Evolutionary conservation across 2,888 invertebrate species (phyloP), one percentile per base, ranked within the genome.

Genomic region (Platycheirus rosarum): DNA sequence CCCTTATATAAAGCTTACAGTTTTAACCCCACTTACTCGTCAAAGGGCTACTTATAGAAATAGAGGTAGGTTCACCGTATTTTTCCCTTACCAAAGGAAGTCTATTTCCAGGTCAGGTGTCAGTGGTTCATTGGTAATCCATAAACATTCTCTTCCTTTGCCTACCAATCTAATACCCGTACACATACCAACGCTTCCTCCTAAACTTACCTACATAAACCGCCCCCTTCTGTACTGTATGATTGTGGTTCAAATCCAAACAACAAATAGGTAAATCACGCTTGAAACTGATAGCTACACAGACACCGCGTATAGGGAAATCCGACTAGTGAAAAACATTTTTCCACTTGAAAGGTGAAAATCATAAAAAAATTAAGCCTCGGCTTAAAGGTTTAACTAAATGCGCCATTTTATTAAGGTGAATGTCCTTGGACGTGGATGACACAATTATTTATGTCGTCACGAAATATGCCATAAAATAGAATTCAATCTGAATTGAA

Each of bases 101-200:
- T 57, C 32, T 46, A 35, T 75, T 68, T 60, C 51, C 60, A 75
- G 74, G 73, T 78, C 73, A 73, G 73, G 66, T 66, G 71, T 63
- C 55, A 66, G 65, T 46, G 37, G 37, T 48, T 32, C 40, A 65
- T 26, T 26, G 37, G 55, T 55, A 55, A 55, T 55, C 69, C 62
- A 63, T 76, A 77, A 77, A 57, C 44, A 55, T 48, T 14, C 29
- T 55, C 26, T 42, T 65, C 20, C 26, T 49, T 44, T 13, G 16
- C 6, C 29, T 46, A 32, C 63, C 48, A 57, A 57, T 63, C 44
- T 23, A 13, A 37, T 18, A 49, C 63, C 71, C 35, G 16, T 44
- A 57, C 26, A 46, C 13, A 29, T 48, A 48, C 26, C 6, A 26
- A 26, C 14, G 14, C 2, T 37, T 11, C 20, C 53, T 11, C 20